Base-by-base conservation (phyloP, 2,888 invertebrate species). In the Sclerodermus sp. region DNA sequence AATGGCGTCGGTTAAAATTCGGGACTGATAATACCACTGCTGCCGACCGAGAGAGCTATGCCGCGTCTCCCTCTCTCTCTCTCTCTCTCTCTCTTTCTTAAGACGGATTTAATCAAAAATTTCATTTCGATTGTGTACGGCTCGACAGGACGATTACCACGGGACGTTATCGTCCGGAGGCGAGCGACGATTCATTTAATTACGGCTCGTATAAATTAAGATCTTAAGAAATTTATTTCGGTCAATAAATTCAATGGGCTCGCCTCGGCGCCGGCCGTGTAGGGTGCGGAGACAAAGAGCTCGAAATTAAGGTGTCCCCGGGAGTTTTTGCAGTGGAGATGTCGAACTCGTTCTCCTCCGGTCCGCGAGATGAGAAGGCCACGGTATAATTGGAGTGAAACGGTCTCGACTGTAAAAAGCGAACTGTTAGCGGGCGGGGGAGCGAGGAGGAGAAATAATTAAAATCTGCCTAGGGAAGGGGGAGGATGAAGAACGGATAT, bases 361-460 rank as follows among this genome's bases (percentile, higher is more conserved):
- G 10, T 3, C 34, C n/a, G 34, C n/a, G 14, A 10, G 14, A 12
- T 12, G 14, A 34, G 14, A 14, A 10, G 34, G 18, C 13, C 34
- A 34, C 36, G 43, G 13, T 13, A 47, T 47, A 36, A 37, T 47
- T 42, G 41, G 18, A 32, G 15, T 29, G 42, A 37, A 34, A 31
- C 9, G 23, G 30, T 23, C 23, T 13, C 15, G 36, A 9, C 23
- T 23, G 42, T 44, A 42, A 42, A 40, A 16, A 31, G 36, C 42
- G 44, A 13, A 43, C 52, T n/a, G n/a, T n/a, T n/a, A n/a, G n/a
- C n/a, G n/a, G n/a, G n/a, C n/a, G n/a, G n/a, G n/a, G n/a, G n/a
- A 39, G 46, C 37, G 17, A 10, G 38, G 47, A 38, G 32, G 53
- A 34, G 41, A 46, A 58, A 55, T 58, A 59, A 59, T 59, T 58